phyloP scores from a whole-genome alignment of 1,140 invertebrate genomes.

The Aleiodes sp. region DNA sequence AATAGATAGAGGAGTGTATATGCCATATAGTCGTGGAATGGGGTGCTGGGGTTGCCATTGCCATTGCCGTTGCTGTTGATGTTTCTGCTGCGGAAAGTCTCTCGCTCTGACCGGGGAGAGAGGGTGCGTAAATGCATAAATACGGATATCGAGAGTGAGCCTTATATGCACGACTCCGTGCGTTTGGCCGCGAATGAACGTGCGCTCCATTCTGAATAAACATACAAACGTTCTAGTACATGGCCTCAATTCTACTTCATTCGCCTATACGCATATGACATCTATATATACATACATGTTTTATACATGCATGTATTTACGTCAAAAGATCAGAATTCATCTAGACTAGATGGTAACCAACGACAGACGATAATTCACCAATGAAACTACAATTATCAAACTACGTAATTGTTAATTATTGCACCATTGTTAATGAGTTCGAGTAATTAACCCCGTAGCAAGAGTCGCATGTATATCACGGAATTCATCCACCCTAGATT shows the following conservation, averaged over 20 bases:
- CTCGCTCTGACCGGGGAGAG: slow-evolving; percentile 20
- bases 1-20: slow-evolving; percentile 32
- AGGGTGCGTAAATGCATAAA: slow-evolving; percentile 34
- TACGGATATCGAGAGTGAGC: slow-evolving; percentile 22
- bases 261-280: background rate
- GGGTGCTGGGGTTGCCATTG: background rate
- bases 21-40: too few relatives aligned
- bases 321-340: background rate
- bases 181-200: background rate
- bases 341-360: background rate
- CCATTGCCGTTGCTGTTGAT: background rate
- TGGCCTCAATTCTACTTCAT: background rate
- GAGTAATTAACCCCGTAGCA: slow-evolving; percentile 49
- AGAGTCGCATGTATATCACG: too few relatives aligned
- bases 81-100: background rate
- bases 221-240: background rate
- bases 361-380: slow-evolving; percentile 48
- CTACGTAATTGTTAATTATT: slow-evolving; percentile 62
- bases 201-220: slow-evolving; percentile 6
- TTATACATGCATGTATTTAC: slow-evolving; percentile 13
- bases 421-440: slow-evolving; percentile 48
- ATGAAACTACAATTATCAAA: slow-evolving; percentile 53
- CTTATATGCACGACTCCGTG: slow-evolving; percentile 24
- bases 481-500: too few relatives aligned
- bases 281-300: background rate